Percentiles rank a stretch among this genome's conserved stretches.
phyloP scores from a whole-genome alignment of 2,113 vertebrate genomes.

The Meleagris gallopavo region DNA sequence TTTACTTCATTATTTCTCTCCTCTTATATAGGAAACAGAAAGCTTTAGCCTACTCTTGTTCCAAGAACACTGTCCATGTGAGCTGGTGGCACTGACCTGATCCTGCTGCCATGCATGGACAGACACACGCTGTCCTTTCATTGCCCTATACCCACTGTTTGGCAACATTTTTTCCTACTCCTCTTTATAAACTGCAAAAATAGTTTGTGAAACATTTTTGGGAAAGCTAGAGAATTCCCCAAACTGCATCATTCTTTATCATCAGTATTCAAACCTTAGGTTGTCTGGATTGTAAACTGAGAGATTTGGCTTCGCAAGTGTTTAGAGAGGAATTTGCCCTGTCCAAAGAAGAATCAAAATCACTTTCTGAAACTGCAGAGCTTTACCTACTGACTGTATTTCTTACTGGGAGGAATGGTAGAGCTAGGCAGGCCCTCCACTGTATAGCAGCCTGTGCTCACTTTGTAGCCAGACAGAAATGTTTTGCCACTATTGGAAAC shows the following conservation, averaged over 20 bases:
- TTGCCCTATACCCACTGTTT: not conserved
- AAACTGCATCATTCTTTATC: not conserved
- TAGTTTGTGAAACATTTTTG: not conserved
- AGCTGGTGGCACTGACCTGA: not conserved
- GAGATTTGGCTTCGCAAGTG: not conserved
- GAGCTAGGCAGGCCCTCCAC: not conserved
- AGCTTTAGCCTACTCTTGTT: not conserved
- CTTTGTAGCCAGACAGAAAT: not conserved
- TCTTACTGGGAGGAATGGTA: not conserved
- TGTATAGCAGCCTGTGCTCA: not conserved
- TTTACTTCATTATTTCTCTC: not conserved
- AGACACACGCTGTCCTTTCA: rapidly evolving
- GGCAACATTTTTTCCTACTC: not conserved
- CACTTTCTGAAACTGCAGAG: not conserved
- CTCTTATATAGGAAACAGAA: not conserved
- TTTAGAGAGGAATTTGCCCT: not conserved
- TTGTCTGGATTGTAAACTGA: not conserved
- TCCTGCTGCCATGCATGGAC: rapidly evolving
- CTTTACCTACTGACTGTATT: not conserved
- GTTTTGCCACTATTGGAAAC: not conserved
- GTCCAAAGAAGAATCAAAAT: not conserved
- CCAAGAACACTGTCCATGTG: not conserved
- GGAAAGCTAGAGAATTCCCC: not conserved
- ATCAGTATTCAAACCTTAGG: not conserved
- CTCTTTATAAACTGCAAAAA: not conserved